Base-by-base conservation (phyloP, 2,888 invertebrate species). In the Clanis bilineata region DNA sequence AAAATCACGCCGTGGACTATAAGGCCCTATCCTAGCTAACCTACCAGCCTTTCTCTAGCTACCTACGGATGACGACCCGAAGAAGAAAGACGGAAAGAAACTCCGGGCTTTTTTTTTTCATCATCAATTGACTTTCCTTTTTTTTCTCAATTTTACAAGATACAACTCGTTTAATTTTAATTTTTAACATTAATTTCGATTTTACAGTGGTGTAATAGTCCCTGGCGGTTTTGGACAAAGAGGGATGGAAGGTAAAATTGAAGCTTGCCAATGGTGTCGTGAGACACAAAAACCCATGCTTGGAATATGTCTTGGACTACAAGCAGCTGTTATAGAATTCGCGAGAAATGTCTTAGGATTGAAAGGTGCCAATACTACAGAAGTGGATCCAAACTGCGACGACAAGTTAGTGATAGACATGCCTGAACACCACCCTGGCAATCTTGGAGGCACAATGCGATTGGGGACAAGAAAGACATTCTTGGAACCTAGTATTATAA, bases 171-270 rank as follows among this genome's bases (percentile, higher is more conserved):
- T 25, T 25, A 10, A 41, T 41, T 12, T 25, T 21, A 38, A 43
- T 62, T 10, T 23, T 3, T 32, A 43, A 43, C 36, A n/a, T 45
- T 15, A n/a, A 56, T 15, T 18, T 51, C 47, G 55, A 22, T 58
- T 36, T 72, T 73, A 36, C 63, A 97, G 97, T 82, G 99, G 98
- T 32, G 95, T 99, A 0, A 94, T 99, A 68, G 98, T 99, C 0
- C 99, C 99, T 2, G 99, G 99, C 61, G 99, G 99, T 10, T 99
- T 99, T 84, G 99, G 99, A 0, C 95, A 95, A 69, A 94, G 99
- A 59, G 99, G 99, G 4, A 95, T 98, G 77, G 98, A 98, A 83
- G 99, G 99, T 0, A 99, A 98, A 91, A 97, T 99, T 56, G 95
- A 95, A 63, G 99, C 99, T 0, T 97, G 97, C 70, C 94, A 96